A percentile compares a stretch with the other conserved stretches of the same genome.
These are phyloP conservation scores for Myripristis murdjan DNA, from an alignment of 2,797 vertebrate species.

Conservation along the genomic window DNA sequence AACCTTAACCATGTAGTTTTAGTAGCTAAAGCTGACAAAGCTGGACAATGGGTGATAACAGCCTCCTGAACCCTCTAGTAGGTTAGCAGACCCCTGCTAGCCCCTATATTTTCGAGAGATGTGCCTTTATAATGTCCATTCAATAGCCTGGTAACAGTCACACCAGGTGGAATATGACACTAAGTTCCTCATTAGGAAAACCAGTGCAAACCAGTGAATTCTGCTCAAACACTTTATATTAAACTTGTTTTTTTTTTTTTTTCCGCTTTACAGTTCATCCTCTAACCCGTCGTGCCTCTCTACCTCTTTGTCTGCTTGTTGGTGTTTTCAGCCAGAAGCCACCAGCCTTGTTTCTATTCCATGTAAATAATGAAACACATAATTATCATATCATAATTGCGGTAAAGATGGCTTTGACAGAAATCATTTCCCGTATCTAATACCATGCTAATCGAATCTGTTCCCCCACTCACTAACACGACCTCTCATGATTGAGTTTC, in stretches of 20 bases:
- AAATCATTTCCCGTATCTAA: slow-evolving; percentile 99
- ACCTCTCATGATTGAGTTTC: slow-evolving; percentile 99
- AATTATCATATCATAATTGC: slow-evolving; percentile 99
- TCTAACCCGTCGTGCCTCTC: slow-evolving; percentile 80
- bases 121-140: too few relatives aligned
- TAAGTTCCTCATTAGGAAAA: not conserved
- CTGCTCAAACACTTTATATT: not conserved
- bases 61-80: too few relatives aligned
- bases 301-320: slow-evolving; percentile 83
- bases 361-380: slow-evolving; percentile 99
- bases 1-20: too few relatives aligned
- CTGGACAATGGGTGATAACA: too few relatives aligned
- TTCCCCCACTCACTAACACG: slow-evolving; percentile 98
- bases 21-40: too few relatives aligned
- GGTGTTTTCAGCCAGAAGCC: slow-evolving; percentile 80
- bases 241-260: slow-evolving; percentile 18
- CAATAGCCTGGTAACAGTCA: too few relatives aligned
- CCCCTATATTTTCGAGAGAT: too few relatives aligned
- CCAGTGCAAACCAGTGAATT: too few relatives aligned
- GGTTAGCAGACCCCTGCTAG: too few relatives aligned
- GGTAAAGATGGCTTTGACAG: slow-evolving; percentile 99
- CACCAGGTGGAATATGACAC: too few relatives aligned
- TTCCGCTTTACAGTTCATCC: slow-evolving; percentile 52
- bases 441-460: slow-evolving; percentile 99
- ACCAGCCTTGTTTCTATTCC: slow-evolving; percentile 93